Conservation (phyloP, 2,113 vertebrate species). For the Semicossyphus pulcher region DNA sequence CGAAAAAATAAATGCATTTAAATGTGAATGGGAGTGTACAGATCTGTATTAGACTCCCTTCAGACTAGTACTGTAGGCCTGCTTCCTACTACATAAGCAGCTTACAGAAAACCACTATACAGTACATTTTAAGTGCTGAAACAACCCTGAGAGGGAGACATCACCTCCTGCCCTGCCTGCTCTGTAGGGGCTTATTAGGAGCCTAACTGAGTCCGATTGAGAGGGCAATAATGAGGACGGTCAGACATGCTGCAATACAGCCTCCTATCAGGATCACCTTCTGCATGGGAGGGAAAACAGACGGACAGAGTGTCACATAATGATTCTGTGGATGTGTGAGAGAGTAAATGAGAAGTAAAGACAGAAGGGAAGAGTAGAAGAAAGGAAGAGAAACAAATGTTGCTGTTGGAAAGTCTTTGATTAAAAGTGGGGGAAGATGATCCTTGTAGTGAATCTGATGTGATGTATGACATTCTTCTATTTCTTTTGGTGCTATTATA, state of each 20-base stretch:
- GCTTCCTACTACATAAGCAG: background rate
- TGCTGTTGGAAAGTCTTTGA: background rate
- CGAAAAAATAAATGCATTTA: background rate
- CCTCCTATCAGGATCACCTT: slow-evolving; percentile 81
- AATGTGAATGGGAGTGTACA: slow-evolving; percentile 16
- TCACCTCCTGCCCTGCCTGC: slow-evolving; percentile 2
- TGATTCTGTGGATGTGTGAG: background rate
- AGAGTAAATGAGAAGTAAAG: background rate
- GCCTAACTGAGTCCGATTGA: slow-evolving; percentile 76
- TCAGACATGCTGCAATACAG: slow-evolving; percentile 73
- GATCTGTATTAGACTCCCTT: background rate
- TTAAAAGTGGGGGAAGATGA: background rate
- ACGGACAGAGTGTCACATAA: slow-evolving; percentile 35
- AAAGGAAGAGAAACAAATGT: background rate
- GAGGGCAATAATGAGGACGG: slow-evolving; percentile 78
- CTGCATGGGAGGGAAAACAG: slow-evolving; percentile 64
- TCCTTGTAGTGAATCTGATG: background rate
- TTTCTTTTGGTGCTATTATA: slow-evolving; percentile 11
- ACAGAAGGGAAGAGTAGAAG: background rate
- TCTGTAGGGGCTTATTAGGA: slow-evolving; percentile 10
- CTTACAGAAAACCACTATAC: background rate
- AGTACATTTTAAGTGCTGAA: background rate
- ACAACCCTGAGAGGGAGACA: background rate
- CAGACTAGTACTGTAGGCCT: background rate
- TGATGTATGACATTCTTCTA: background rate